Percentiles rank a stretch among this genome's conserved stretches.
These are phyloP conservation scores for Leptinotarsa haldemani DNA, from an alignment of 2,888 invertebrate species.

Conservation along the genomic window DNA sequence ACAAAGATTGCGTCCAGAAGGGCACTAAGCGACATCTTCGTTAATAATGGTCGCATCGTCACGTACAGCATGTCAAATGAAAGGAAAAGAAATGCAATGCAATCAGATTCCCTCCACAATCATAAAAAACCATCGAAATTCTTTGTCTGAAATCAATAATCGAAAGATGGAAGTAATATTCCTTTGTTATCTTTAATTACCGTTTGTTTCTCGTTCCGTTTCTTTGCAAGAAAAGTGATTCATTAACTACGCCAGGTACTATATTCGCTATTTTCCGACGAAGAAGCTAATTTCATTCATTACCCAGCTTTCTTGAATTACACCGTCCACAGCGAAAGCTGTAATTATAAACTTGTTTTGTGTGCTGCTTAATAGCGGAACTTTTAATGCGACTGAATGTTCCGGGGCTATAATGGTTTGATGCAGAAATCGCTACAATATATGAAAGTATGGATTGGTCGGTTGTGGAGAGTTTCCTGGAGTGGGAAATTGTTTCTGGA, in stretches of 20 bases:
- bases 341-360: constrained; percentile 26
- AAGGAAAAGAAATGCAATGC: no score
- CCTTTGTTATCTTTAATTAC: neutral
- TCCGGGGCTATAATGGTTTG: neutral
- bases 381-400: constrained; percentile 4
- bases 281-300: constrained; percentile 19
- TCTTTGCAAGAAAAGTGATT: constrained; percentile 6
- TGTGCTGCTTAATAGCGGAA: constrained; percentile 9
- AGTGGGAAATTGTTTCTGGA: neutral
- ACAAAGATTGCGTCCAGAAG: no score
- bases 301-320: constrained; percentile 13
- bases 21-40: no score
- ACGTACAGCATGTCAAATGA: no score
- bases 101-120: no score
- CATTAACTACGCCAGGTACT: neutral
- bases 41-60: no score
- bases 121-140: no score
- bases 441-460: neutral
- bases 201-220: neutral
- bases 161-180: neutral
- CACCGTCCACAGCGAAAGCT: constrained; percentile 10
- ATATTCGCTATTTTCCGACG: neutral
- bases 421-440: constrained; percentile 12
- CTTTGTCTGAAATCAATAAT: neutral
- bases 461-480: neutral